Evolutionary conservation across 1,140 invertebrate species (phyloP).

Genomic region (Melipona quadrifasciata): DNA sequence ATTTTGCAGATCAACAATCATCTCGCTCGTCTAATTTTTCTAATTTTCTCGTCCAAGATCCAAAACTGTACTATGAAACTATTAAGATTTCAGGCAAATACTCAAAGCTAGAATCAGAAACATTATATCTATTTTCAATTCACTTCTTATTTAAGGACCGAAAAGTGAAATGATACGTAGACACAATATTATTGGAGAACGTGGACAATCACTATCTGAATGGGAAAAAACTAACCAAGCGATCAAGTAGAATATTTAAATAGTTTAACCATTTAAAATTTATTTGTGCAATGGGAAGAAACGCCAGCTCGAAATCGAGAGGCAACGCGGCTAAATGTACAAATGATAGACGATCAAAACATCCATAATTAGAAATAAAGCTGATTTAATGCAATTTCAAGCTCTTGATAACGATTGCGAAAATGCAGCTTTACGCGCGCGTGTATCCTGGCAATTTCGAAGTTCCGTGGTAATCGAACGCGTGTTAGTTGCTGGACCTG

Average conservation of each 20-base stretch:
- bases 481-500: not conserved
- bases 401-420: not conserved
- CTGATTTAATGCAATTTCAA: not conserved
- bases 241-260: not conserved
- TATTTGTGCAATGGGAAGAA: not conserved
- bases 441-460: not conserved
- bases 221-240: not conserved
- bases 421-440: not conserved
- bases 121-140: too few relatives aligned
- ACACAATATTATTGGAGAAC: not conserved
- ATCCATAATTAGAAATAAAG: not conserved
- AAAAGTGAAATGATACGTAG: not conserved
- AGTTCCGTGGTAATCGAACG: conserved; percentile 5
- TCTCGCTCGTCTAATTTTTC: not conserved
- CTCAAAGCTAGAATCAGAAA: not conserved
- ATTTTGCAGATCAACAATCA: not conserved
- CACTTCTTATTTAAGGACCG: not conserved
- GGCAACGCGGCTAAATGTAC: not conserved
- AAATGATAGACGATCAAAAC: not conserved
- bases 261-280: not conserved
- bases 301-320: not conserved
- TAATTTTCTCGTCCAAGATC: not conserved
- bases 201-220: not conserved
- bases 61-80: too few relatives aligned
- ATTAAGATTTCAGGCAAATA: not conserved